phyloP scores from a whole-genome alignment of 2,113 vertebrate species.

The Larimichthys crocea region DNA sequence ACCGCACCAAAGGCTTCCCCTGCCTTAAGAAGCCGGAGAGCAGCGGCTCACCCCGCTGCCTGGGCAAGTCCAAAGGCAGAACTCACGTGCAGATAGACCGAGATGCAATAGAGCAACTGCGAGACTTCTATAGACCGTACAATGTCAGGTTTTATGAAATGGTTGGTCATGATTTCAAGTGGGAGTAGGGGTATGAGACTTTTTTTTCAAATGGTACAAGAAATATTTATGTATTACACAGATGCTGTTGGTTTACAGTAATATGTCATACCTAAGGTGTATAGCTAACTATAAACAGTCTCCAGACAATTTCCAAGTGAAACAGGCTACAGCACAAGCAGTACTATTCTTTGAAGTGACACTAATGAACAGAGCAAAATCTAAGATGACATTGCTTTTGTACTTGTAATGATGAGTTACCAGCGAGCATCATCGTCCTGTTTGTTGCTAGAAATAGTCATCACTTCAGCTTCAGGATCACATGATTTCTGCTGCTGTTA shows the following conservation, averaged over 20 bases:
- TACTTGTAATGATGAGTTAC: slow-evolving; percentile 48
- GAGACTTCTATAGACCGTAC: slow-evolving; percentile 94
- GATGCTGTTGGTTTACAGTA: slow-evolving; percentile 34
- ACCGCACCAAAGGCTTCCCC: slow-evolving; percentile 96
- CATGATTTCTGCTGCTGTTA: slow-evolving; percentile 35
- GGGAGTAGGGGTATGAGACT: slow-evolving; percentile 84
- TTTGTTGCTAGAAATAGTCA: slow-evolving; percentile 32
- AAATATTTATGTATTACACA: slow-evolving; percentile 46
- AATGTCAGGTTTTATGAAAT: slow-evolving; percentile 95
- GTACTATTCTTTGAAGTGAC: slow-evolving; percentile 37
- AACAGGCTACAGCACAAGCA: slow-evolving; percentile 4
- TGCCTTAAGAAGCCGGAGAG: slow-evolving; percentile 91
- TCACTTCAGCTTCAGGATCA: slow-evolving; percentile 35
- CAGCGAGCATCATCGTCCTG: slow-evolving; percentile 49
- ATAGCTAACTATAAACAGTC: slow-evolving; percentile 38
- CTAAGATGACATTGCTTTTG: slow-evolving; percentile 37
- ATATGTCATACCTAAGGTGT: not conserved
- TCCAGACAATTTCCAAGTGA: slow-evolving; percentile 26
- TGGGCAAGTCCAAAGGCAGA: slow-evolving; percentile 95
- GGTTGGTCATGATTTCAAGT: slow-evolving; percentile 94
- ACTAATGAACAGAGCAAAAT: slow-evolving; percentile 40
- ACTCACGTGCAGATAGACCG: slow-evolving; percentile 94
- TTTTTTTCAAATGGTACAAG: slow-evolving; percentile 33
- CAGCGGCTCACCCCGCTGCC: slow-evolving; percentile 89
- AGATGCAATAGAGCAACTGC: slow-evolving; percentile 93